These are phyloP conservation scores for Scomberomorus guttatus DNA, from an alignment of 2,797 vertebrate species.

Conservation along the genomic window DNA sequence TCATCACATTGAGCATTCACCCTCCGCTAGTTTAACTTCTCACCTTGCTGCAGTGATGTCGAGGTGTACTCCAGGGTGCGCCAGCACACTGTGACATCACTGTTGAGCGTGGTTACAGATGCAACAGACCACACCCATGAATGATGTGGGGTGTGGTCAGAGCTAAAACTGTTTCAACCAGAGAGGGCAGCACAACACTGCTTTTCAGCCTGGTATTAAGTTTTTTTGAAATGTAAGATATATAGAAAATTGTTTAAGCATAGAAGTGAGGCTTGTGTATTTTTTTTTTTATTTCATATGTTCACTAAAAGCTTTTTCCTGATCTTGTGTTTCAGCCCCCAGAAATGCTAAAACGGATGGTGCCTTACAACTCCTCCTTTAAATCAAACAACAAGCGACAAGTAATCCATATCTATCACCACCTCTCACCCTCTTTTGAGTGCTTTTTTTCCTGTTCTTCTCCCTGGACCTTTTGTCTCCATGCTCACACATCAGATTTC, in stretches of 20 bases:
- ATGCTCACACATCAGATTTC: background rate
- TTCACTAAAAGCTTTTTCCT: conserved; percentile 19
- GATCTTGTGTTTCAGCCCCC: conserved; percentile 91
- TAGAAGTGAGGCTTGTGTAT: background rate
- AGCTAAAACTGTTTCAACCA: background rate
- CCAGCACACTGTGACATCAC: too few relatives aligned
- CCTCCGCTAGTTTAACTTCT: too few relatives aligned
- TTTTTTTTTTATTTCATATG: background rate
- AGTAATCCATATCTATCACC: conserved; percentile 87
- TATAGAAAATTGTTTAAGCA: background rate
- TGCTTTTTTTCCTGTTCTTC: conserved; percentile 32
- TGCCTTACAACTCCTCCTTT: conserved; percentile 97
- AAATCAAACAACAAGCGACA: conserved; percentile 90
- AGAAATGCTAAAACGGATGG: conserved; percentile 99
- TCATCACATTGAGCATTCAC: too few relatives aligned
- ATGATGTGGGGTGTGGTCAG: too few relatives aligned
- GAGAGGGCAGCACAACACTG: too few relatives aligned
- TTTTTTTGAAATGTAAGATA: background rate
- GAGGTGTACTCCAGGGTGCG: too few relatives aligned
- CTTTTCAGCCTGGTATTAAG: background rate
- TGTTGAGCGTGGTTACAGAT: too few relatives aligned
- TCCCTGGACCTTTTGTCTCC: background rate
- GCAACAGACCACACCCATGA: too few relatives aligned
- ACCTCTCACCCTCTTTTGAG: conserved; percentile 22
- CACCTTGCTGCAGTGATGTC: too few relatives aligned